Evolutionary conservation across 2,113 vertebrate species (phyloP), one percentile per base, ranked within the genome.

Genomic region (Ceuthmochares aereus): DNA sequence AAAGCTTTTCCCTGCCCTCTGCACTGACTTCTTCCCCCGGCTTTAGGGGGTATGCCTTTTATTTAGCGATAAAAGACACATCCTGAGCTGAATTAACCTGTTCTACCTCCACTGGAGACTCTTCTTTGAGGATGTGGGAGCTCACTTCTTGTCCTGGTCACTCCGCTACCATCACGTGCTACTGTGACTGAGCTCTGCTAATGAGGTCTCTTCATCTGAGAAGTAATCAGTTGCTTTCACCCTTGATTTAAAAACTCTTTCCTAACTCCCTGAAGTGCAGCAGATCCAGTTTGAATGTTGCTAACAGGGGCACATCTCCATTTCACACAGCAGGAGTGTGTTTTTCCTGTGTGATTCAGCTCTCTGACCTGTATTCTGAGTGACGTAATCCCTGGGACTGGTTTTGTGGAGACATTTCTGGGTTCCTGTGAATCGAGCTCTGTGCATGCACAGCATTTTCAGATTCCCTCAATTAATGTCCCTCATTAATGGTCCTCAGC

Each of bases 321-420:
- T 64, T 69, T 62, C 55, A 26, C 62, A 9, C 70, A 45, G 87
- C 51, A 63, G 47, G 67, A 6, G 49, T 84, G 49, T 1, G 25
- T 60, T 84, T 78, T 20, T 32, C 30, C 54, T 26, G 4, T 55
- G 64, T 94, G 93, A 96, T 74, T 96, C 94, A 94, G 74, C 87
- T 79, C 70, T 66, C 64, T 93, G 74, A 68, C 78, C 90, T 74
- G 32, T 66, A 47, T 92, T 95, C 69, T 83, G 88, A 76, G 87
- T 95, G 90, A 95, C 0, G 25, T 87, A 17, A 87, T 87, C 30
- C 63, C 60, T 0, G 0, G 82, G 60, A 60, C 47, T 32, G 87
- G 34, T 74, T 84, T 90, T 56, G 4, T 49, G 49, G 76, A 74
- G 70, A 74, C 1, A 3, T 87, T 95, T 62, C 79, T 88, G 66